Base-by-base conservation (phyloP, 2,113 vertebrate genomes). In the Ovibos moschatus region DNA sequence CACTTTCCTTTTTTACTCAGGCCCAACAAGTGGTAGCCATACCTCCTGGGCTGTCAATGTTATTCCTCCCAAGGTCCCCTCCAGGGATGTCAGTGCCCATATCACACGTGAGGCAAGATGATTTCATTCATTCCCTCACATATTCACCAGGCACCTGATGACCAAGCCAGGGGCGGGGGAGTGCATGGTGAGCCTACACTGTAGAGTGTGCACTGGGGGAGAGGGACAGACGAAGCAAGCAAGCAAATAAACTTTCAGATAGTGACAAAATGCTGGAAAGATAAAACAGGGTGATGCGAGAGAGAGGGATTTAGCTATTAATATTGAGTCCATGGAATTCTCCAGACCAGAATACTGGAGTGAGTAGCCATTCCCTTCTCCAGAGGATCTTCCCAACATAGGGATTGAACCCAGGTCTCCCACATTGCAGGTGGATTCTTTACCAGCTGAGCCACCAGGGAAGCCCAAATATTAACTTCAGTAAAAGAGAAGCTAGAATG, bases 121-220 rank as follows among this genome's bases (percentile, higher is more conserved):
- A 55, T 55, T 47, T 64, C 67, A 51, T 45, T n/a, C 36, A 11
- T 74, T 87, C 3, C 0, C n/a, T 60, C 89, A n/a, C 43, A 57
- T 3, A 10, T 19, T 86, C 27, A 9, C 7, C 1, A 0, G 76
- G 60, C 5, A 64, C 58, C 57, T 13, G 28, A 33, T 25, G 28
- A 64, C 85, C 57, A 19, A 23, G n/a, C 71, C 84, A 84, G 45
- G 50, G 53, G 50, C 28, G 9, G 33, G 27, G 55, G 58, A 67
- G n/a, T 33, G 11, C 57, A 7, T 10, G 2, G 0, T 2, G 81
- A 19, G 3, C 50, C 45, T 57, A 1, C 2, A 1, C 40, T 81
- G 81, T 51, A n/a, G 83, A 19, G 5, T 10, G 55, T n/a, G 50
- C 51, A 36, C 7, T 23, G 28, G 27, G 33, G 64, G 53, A 53